Conservation (phyloP, 2,888 invertebrate genomes). For the Heliconius cydno region DNA sequence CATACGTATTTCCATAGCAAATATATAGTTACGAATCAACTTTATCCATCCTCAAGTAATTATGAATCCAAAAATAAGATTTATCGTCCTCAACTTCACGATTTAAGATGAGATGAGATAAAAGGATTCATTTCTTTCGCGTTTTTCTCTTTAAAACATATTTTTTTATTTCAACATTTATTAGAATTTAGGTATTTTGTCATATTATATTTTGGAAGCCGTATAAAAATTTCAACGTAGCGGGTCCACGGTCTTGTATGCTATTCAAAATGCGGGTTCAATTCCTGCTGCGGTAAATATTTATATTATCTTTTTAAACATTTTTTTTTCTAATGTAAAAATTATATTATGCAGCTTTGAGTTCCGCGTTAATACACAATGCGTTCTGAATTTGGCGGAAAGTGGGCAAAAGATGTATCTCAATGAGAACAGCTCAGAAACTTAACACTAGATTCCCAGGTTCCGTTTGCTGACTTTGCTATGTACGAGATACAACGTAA, state of each 20-base stretch:
- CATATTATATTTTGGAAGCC: not conserved
- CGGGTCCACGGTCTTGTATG: not conserved
- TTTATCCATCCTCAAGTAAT: not conserved
- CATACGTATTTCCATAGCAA: not conserved
- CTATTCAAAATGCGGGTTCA: too few species aligned
- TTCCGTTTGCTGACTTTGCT: not conserved
- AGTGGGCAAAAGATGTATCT: not conserved
- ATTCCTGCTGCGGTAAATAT: too few species aligned
- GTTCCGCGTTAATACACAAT: too few species aligned
- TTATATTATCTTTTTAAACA: too few species aligned
- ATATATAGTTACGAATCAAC: not conserved
- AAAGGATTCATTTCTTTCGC: not conserved
- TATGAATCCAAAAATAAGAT: conserved; percentile 13
- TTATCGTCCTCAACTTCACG: not conserved
- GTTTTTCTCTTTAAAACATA: not conserved
- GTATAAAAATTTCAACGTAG: not conserved
- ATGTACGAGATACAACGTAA: not conserved
- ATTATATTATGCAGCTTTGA: too few species aligned
- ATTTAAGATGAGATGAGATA: conserved; percentile 7
- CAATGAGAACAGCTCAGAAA: not conserved
- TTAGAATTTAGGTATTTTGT: not conserved
- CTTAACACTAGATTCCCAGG: not conserved
- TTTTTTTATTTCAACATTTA: not conserved
- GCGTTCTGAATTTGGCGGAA: not conserved
- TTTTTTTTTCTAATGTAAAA: too few species aligned